Evolutionary conservation across 2,797 vertebrate species (phyloP).

Genomic region (Tiaroga cobitis): DNA sequence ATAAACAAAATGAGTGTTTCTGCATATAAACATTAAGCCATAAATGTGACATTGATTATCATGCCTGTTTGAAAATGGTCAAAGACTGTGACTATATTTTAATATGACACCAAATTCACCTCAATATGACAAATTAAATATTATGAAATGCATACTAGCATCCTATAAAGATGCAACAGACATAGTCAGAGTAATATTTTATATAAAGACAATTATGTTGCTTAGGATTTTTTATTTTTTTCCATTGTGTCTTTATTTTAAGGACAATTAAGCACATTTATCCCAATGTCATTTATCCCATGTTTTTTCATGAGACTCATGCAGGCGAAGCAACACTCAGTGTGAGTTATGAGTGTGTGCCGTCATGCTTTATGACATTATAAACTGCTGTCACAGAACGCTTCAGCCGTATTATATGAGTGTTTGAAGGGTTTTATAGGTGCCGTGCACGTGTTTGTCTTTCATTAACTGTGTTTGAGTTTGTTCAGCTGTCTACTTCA

Average conservation of each 20-base stretch:
- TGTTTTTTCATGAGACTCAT: background rate
- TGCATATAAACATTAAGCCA: background rate
- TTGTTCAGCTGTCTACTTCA: background rate
- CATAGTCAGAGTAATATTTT: background rate
- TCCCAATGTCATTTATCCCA: background rate
- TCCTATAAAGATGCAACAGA: background rate
- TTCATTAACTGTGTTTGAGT: slow-evolving; percentile 14
- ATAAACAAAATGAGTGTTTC: background rate
- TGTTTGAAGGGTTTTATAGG: slow-evolving; percentile 25
- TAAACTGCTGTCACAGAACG: background rate
- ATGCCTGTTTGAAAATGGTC: background rate
- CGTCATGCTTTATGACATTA: slow-evolving; percentile 1
- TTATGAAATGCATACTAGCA: too few relatives aligned
- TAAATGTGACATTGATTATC: background rate
- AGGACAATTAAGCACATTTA: background rate
- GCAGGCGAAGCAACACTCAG: background rate
- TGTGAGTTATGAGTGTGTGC: background rate
- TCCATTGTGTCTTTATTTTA: too few relatives aligned
- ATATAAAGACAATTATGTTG: too few relatives aligned
- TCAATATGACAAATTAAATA: background rate
- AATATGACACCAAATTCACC: too few relatives aligned
- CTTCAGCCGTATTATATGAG: background rate
- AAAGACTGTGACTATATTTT: background rate
- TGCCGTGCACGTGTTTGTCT: slow-evolving; percentile 6
- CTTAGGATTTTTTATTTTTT: too few relatives aligned